Percentiles rank a stretch among this genome's conserved stretches.
Evolutionary conservation across 2,113 vertebrate genomes (phyloP).

Genomic region (Tyrannus savana): DNA sequence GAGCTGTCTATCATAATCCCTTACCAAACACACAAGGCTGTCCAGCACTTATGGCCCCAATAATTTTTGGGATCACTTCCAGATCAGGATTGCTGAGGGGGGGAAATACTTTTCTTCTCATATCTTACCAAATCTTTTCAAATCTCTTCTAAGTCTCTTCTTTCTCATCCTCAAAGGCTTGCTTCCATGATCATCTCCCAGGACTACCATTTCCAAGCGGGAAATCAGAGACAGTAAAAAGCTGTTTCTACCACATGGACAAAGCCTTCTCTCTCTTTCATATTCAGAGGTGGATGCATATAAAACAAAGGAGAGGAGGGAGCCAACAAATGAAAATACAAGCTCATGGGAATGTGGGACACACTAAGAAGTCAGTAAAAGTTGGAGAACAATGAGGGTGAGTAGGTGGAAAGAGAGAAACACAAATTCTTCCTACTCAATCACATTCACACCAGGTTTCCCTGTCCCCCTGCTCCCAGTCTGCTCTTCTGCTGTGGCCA

Average conservation of each 20-base stretch:
- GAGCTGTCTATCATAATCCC: background rate
- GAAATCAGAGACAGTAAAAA: background rate
- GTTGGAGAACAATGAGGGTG: background rate
- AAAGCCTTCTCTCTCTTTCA: background rate
- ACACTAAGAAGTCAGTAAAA: background rate
- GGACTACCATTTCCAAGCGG: background rate
- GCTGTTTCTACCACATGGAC: background rate
- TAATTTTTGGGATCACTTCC: background rate
- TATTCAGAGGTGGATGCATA: background rate
- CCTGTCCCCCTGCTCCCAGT: background rate
- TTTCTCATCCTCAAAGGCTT: background rate
- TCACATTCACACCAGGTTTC: background rate
- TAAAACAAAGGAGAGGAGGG: background rate
- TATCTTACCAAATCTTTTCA: background rate
- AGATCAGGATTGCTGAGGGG: background rate
- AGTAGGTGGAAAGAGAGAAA: background rate
- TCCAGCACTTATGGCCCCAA: background rate
- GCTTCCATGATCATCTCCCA: background rate
- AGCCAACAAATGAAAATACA: background rate
- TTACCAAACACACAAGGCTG: background rate
- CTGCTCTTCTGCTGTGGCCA: background rate
- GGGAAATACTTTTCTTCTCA: background rate
- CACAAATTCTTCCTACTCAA: background rate
- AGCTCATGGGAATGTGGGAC: background rate
- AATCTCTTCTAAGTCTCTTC: background rate